These are phyloP conservation scores for Scopus umbretta DNA, from an alignment of 2,113 vertebrate genomes.

Conservation along the genomic window DNA sequence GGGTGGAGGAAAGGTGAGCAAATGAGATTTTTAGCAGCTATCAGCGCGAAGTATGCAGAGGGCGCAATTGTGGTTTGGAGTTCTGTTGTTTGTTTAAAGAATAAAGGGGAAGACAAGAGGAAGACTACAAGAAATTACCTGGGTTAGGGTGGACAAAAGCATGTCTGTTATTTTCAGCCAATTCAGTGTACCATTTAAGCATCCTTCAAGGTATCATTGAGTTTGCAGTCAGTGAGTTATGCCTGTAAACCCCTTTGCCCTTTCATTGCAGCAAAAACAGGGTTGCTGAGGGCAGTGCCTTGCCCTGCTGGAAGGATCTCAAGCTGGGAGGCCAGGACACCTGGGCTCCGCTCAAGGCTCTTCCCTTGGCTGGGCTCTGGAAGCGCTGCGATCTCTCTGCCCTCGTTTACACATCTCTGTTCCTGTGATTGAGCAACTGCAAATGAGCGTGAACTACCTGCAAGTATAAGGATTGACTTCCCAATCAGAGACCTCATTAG, in stretches of 20 bases:
- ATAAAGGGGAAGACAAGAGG: not conserved
- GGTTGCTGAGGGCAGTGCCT: not conserved
- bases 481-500: fast-evolving
- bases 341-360: not conserved
- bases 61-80: not conserved
- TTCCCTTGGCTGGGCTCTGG: not conserved
- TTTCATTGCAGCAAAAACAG: not conserved
- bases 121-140: not conserved
- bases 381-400: not conserved
- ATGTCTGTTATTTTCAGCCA: not conserved
- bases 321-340: not conserved
- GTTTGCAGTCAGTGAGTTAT: not conserved
- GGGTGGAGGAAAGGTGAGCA: not conserved
- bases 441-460: not conserved
- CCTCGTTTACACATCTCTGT: fast-evolving
- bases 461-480: not conserved
- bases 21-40: not conserved
- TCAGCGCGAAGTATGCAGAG: not conserved
- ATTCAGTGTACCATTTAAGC: not conserved
- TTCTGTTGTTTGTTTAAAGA: not conserved
- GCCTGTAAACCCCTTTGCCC: not conserved
- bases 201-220: not conserved
- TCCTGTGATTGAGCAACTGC: not conserved
- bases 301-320: not conserved
- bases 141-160: not conserved